Evolutionary conservation across 1,140 invertebrate species (phyloP).

Genomic region (Stegodyphus dumicola): DNA sequence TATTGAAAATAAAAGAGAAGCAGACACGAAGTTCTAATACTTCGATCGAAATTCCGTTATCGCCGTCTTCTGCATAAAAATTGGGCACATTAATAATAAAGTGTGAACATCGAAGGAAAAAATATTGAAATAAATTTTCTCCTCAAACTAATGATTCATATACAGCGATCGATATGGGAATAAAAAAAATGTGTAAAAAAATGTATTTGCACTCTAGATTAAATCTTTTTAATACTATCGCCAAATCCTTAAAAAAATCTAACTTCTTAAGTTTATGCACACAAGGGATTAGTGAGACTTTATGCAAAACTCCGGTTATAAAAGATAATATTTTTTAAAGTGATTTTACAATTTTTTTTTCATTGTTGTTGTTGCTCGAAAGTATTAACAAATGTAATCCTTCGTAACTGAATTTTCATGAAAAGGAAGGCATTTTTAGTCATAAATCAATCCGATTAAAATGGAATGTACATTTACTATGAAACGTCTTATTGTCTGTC

Average conservation of each 20-base stretch:
- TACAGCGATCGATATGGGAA: slow-evolving; percentile 33
- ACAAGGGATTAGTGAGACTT: slow-evolving; percentile 12
- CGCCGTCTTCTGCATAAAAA: slow-evolving; percentile 1
- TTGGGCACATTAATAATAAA: slow-evolving; percentile 13
- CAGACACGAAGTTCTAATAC: neutral
- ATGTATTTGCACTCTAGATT: slow-evolving; percentile 27
- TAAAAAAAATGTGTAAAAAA: neutral
- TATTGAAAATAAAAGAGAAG: neutral
- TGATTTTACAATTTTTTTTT: neutral
- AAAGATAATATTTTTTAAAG: neutral
- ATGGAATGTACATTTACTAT: no score
- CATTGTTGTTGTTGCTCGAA: neutral
- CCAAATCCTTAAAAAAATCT: slow-evolving; percentile 17
- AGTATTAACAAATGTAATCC: slow-evolving; percentile 7
- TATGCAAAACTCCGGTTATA: neutral
- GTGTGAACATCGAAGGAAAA: neutral
- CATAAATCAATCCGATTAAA: no score
- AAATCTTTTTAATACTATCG: slow-evolving; percentile 42
- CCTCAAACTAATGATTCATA: slow-evolving; percentile 39
- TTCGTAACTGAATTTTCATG: slow-evolving; percentile 1
- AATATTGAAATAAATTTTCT: slow-evolving; percentile 32
- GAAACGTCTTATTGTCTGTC: no score
- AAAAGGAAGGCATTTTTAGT: no score
- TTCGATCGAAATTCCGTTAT: slow-evolving; percentile 32
- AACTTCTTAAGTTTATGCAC: slow-evolving; percentile 17